Conservation (phyloP, 2,797 vertebrate genomes). For the Arctocebus calabarensis region DNA sequence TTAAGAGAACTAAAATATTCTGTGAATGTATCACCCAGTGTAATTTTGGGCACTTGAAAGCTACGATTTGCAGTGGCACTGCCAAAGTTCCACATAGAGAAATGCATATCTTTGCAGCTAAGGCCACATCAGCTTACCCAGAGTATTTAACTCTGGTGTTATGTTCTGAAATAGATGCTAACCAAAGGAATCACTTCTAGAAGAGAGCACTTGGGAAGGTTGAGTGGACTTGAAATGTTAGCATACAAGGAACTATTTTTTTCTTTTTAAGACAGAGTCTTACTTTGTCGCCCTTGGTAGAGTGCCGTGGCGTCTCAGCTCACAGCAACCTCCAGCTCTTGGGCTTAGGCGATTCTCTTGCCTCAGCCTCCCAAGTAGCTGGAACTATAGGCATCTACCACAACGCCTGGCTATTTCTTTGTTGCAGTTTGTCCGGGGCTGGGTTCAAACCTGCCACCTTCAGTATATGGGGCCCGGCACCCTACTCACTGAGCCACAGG, state of each 20-base stretch:
- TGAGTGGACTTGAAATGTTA: neutral
- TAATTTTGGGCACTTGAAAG: conserved; percentile 59
- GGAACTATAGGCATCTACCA: too few relatives aligned
- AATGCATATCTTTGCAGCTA: neutral
- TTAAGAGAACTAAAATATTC: conserved; percentile 22
- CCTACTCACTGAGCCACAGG: too few relatives aligned
- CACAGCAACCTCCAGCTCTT: too few relatives aligned
- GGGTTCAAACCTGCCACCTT: too few relatives aligned
- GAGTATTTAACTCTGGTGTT: conserved; percentile 16
- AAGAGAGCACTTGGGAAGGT: neutral
- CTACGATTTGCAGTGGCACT: neutral
- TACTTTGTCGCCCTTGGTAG: too few relatives aligned
- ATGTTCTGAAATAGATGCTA: conserved; percentile 5
- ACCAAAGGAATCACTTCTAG: neutral
- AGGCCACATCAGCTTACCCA: neutral
- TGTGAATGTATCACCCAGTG: conserved; percentile 24
- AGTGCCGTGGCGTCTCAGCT: too few relatives aligned
- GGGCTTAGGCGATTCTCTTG: too few relatives aligned
- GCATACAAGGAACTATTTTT: neutral
- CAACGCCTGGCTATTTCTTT: too few relatives aligned
- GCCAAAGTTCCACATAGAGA: neutral
- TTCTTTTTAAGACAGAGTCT: too few relatives aligned
- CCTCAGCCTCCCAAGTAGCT: too few relatives aligned
- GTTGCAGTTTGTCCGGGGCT: too few relatives aligned
- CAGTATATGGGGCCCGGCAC: too few relatives aligned